Conservation (phyloP, 2,113 vertebrate genomes). For the Dicaeum eximium region DNA sequence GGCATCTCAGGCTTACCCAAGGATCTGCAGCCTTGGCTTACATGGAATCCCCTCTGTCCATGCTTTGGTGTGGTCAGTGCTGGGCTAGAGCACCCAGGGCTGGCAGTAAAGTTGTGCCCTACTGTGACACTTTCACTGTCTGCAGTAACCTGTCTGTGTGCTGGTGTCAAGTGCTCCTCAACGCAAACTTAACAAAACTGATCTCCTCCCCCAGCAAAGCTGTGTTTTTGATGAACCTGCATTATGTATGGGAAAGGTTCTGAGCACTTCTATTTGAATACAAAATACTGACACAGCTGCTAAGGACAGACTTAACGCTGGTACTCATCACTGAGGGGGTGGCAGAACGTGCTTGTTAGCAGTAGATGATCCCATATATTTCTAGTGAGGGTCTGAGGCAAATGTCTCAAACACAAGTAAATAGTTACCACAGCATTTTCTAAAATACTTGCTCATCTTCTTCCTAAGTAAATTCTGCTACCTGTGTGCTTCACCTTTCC, state of each 20-base stretch:
- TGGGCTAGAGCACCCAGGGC: accelerated
- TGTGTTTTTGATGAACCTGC: neutral
- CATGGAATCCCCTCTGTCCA: accelerated
- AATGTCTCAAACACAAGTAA: neutral
- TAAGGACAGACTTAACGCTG: accelerated
- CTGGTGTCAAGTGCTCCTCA: neutral
- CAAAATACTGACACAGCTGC: neutral
- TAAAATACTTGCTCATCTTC: neutral
- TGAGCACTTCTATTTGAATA: neutral
- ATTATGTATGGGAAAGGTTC: neutral
- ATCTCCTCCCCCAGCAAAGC: neutral
- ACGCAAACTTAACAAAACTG: neutral
- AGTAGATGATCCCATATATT: neutral
- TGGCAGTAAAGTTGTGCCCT: neutral
- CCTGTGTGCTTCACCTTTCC: neutral
- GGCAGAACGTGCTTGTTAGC: neutral
- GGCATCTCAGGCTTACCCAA: neutral
- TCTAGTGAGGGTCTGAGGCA: neutral
- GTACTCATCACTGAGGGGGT: neutral
- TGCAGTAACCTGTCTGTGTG: neutral
- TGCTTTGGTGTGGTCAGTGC: neutral
- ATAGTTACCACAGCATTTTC: neutral
- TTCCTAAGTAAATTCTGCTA: neutral
- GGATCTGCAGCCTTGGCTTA: neutral
- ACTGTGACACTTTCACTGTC: accelerated